Base-by-base conservation (phyloP, 2,888 invertebrate genomes). In the Hirtodrosophila cameraria region DNA sequence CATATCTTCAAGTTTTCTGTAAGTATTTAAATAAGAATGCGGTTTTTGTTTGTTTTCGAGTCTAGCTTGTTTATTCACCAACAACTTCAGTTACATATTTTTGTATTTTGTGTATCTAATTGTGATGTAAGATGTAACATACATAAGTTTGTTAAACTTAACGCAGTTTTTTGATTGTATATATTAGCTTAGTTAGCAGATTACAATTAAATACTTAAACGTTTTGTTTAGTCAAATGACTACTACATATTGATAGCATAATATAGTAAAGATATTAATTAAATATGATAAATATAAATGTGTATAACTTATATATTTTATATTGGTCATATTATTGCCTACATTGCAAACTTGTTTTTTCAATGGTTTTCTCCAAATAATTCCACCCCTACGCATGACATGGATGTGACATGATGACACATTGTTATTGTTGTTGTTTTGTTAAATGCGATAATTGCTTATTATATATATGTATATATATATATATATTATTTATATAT, bases 41-140 rank as follows among this genome's bases (percentile, higher is more conserved):
- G 7, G 7, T 4, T 23, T 0, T 12, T 30, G 33, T 57, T 73
- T 63, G 64, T 57, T 49, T 65, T 72, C 39, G 49, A 67, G 60
- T 68, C 55, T 82, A 85, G 86, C 79, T 85, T 85, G 63, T 85
- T 81, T 81, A 81, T 81, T 81, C 81, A 81, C 86, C 81, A 81
- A 81, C 81, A 81, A 81, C 81, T 81, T 81, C 76, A 85, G 79
- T 82, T 85, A 85, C 86, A 81, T 84, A 77, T 23, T 57, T 55
- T 31, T 72, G 61, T 75, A 45, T 69, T 57, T 55, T 31, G 52
- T 67, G 64, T 70, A 45, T 67, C 30, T 61, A 62, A 59, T 66
- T 58, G 55, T 36, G 23, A 23, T 55, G 57, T 74, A 41, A 43
- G 57, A 66, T n/a, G 41, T 67, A 41, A 50, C 23, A 48, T 54